Evolutionary conservation across 2,888 invertebrate species (phyloP).

Genomic region (Clitarchus hookeri): DNA sequence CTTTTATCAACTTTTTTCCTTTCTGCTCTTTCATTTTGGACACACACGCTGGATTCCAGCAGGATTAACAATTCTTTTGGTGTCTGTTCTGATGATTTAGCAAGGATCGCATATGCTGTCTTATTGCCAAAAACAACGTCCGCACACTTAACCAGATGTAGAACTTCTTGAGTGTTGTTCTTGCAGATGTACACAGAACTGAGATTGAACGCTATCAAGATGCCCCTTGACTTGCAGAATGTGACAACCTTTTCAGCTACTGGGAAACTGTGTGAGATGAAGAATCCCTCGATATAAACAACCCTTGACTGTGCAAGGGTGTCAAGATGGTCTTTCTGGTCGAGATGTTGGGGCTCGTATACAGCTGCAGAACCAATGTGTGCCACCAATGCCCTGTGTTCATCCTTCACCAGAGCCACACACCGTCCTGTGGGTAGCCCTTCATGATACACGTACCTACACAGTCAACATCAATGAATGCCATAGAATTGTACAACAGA

Average conservation of each 20-base stretch:
- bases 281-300: conserved; percentile 64
- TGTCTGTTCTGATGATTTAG: conserved; percentile 48
- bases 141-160: conserved; percentile 55
- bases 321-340: conserved; percentile 44
- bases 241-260: conserved; percentile 56
- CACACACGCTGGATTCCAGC: not conserved
- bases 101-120: conserved; percentile 58
- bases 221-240: conserved; percentile 52
- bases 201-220: conserved; percentile 59
- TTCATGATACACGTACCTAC: conserved; percentile 50
- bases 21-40: not conserved
- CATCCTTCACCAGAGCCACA: conserved; percentile 56
- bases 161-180: conserved; percentile 53
- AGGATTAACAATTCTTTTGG: not conserved
- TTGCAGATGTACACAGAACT: conserved; percentile 60
- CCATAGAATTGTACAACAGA: too few relatives aligned
- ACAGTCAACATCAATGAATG: conserved; percentile 22
- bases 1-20: not conserved
- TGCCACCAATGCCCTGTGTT: conserved; percentile 58
- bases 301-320: conserved; percentile 49
- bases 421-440: conserved; percentile 58
- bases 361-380: conserved; percentile 61
- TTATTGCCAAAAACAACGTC: conserved; percentile 63
- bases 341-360: conserved; percentile 52
- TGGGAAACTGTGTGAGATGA: conserved; percentile 58